phyloP scores from a whole-genome alignment of 2,888 invertebrate genomes.

The Rhaphigaster nebulosa region DNA sequence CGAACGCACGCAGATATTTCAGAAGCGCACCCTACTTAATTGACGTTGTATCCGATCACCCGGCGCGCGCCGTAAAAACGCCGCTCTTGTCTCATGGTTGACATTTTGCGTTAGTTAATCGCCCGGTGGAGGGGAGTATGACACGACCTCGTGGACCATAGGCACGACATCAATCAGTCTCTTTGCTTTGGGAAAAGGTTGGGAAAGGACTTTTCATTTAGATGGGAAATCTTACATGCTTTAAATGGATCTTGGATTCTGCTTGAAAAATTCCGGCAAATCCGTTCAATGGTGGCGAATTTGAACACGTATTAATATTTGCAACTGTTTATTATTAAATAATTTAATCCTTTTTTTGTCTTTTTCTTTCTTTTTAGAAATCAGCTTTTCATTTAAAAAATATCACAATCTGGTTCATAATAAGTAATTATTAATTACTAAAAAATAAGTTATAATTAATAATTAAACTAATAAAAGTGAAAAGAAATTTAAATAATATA shows the following conservation, averaged over 20 bases:
- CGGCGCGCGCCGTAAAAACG: background rate
- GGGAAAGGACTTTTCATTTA: background rate
- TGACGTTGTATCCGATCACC: constrained; percentile 3
- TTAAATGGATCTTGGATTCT: background rate
- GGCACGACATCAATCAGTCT: constrained; percentile 5
- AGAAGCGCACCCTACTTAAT: constrained; percentile 16
- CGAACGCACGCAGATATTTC: constrained; percentile 12
- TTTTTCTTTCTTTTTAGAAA: too few relatives aligned
- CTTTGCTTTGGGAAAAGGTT: background rate
- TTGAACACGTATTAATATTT: too few relatives aligned
- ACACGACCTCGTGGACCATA: background rate
- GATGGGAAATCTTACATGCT: background rate
- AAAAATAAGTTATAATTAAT: too few relatives aligned
- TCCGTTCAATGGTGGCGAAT: too few relatives aligned
- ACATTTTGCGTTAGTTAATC: constrained; percentile 37
- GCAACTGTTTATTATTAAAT: too few relatives aligned
- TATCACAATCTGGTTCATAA: too few relatives aligned
- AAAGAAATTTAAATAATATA: too few relatives aligned
- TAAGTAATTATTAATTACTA: too few relatives aligned
- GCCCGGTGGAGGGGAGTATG: background rate
- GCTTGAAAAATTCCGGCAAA: too few relatives aligned
- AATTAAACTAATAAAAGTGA: too few relatives aligned
- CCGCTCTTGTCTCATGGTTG: background rate
- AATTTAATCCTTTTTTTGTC: too few relatives aligned
- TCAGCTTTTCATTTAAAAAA: too few relatives aligned